These are phyloP conservation scores for Eupeodes latifasciatus DNA, from an alignment of 2,888 invertebrate species.

Conservation along the genomic window DNA sequence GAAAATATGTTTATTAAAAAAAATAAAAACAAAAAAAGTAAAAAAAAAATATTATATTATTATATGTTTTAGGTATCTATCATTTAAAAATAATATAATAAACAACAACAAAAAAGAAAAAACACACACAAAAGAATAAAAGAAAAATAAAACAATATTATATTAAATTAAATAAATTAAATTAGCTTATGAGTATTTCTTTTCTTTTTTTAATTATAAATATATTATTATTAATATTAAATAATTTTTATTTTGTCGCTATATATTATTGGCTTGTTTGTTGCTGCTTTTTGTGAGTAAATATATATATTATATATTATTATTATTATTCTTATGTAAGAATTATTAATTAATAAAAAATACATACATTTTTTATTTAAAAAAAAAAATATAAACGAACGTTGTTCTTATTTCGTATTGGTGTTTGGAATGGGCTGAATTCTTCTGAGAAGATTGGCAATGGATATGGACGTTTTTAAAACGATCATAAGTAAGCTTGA, in stretches of 20 bases:
- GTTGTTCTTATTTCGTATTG: slow-evolving; percentile 46
- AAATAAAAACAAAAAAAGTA: background rate
- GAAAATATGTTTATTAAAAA: slow-evolving; percentile 48
- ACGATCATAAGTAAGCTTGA: too few species aligned
- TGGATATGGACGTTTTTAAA: background rate
- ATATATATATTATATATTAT: slow-evolving; percentile 77
- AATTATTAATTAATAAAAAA: slow-evolving; percentile 76
- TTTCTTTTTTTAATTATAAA: slow-evolving; percentile 47
- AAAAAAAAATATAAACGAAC: slow-evolving; percentile 58
- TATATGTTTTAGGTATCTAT: slow-evolving; percentile 61
- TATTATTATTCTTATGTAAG: slow-evolving; percentile 74
- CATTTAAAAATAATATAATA: slow-evolving; percentile 40
- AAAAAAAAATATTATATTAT: slow-evolving; percentile 28
- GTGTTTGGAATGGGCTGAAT: background rate
- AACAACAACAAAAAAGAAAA: slow-evolving; percentile 36
- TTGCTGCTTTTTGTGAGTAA: slow-evolving; percentile 83
- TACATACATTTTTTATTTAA: slow-evolving; percentile 76
- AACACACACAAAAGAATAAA: background rate
- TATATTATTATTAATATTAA: slow-evolving; percentile 73
- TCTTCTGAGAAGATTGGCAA: background rate
- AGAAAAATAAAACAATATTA: slow-evolving; percentile 39
- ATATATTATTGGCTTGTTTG: slow-evolving; percentile 82
- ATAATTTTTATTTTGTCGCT: slow-evolving; percentile 75
- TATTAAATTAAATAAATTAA: slow-evolving; percentile 47
- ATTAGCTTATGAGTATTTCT: slow-evolving; percentile 72